These are phyloP conservation scores for Zeugodacus cucurbitae DNA, from an alignment of 1,140 invertebrate genomes.

Conservation along the genomic window DNA sequence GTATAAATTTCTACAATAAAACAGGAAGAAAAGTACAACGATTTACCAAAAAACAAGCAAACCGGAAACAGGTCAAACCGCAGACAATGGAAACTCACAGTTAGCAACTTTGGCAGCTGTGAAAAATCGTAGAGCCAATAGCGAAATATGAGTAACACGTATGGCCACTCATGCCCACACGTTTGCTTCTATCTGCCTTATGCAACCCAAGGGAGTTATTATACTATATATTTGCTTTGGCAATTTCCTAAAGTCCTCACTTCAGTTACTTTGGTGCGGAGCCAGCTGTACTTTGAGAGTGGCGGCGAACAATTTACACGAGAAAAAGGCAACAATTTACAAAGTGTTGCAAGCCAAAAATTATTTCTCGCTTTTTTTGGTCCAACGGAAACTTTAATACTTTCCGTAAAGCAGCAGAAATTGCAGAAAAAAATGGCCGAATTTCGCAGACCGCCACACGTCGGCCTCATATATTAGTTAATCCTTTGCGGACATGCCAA, in stretches of 20 bases:
- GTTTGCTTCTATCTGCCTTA: not conserved
- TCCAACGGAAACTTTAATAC: no score
- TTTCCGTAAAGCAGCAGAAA: not conserved
- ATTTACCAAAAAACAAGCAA: no score
- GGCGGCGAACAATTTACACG: not conserved
- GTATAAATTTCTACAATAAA: no score
- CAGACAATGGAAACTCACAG: not conserved
- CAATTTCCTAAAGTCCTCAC: constrained; percentile 25
- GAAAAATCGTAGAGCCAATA: not conserved
- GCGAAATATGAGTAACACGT: constrained; percentile 17
- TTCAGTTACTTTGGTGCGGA: constrained; percentile 3
- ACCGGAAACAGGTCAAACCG: constrained; percentile 11
- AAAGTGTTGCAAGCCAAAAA: not conserved
- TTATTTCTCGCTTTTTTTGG: no score
- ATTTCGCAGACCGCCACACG: no score
- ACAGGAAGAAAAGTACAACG: not conserved
- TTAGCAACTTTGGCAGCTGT: not conserved
- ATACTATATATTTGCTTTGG: constrained; percentile 28
- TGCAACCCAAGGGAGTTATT: constrained; percentile 28
- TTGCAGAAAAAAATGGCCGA: not conserved
- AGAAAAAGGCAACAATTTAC: constrained; percentile 18
- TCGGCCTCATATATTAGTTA: no score
- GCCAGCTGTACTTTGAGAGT: not conserved
- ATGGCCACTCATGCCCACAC: not conserved
- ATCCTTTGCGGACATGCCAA: constrained; percentile 28